These are phyloP conservation scores for Calonectris borealis DNA, from an alignment of 2,113 vertebrate genomes.

Conservation along the genomic window DNA sequence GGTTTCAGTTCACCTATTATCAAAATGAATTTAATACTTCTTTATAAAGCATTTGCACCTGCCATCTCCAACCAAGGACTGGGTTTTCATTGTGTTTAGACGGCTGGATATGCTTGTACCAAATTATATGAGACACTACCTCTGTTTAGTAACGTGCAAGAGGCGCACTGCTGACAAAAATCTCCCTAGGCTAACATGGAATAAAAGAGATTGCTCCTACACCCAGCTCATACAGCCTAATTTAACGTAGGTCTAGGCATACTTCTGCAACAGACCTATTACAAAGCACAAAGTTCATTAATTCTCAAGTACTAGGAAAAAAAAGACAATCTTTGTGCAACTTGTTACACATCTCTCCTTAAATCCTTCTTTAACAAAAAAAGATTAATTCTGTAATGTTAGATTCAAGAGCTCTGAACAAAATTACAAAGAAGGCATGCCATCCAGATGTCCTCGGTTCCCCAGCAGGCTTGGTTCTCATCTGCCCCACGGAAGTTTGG, in stretches of 20 bases:
- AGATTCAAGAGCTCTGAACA: not conserved
- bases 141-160: accelerated
- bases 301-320: not conserved
- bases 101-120: not conserved
- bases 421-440: not conserved
- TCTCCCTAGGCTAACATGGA: not conserved
- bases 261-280: not conserved
- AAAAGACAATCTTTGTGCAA: not conserved
- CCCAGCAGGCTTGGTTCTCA: not conserved
- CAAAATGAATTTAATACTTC: not conserved
- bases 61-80: not conserved
- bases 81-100: not conserved
- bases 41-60: not conserved
- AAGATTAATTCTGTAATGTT: accelerated
- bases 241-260: not conserved
- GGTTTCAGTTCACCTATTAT: not conserved
- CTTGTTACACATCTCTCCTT: not conserved
- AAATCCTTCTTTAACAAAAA: not conserved
- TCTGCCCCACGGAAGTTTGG: not conserved
- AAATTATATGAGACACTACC: not conserved
- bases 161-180: not conserved
- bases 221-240: not conserved
- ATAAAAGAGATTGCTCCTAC: not conserved
- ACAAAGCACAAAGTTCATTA: not conserved
- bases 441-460: not conserved